Conservation (phyloP, 2,797 vertebrate genomes). For the Phrynocephalus vlangalii region DNA sequence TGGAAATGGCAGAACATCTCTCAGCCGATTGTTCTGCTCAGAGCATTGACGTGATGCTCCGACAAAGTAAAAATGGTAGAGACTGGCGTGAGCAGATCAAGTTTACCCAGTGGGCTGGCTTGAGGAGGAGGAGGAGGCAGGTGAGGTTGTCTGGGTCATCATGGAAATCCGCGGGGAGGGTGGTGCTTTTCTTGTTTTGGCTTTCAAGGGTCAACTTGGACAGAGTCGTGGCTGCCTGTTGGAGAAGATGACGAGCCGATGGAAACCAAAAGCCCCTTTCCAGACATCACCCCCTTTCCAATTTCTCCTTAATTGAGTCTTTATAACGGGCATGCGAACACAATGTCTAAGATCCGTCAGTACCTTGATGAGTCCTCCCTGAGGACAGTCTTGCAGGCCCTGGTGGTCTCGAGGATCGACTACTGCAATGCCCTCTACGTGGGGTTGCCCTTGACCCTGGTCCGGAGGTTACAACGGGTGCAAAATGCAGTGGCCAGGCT, state of each 20-base stretch:
- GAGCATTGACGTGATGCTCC: neutral
- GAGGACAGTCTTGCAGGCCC: too few species aligned
- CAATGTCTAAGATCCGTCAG: too few species aligned
- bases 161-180: constrained; percentile 89
- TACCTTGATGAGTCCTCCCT: too few species aligned
- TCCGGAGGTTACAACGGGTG: too few species aligned
- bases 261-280: neutral
- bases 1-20: neutral
- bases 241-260: neutral
- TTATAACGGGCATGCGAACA: too few species aligned
- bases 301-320: neutral
- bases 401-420: too few species aligned
- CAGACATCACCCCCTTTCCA: too few species aligned
- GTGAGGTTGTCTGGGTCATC: constrained; percentile 83
- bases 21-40: too few species aligned
- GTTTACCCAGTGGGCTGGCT: constrained; percentile 85
- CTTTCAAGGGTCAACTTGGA: constrained; percentile 84
- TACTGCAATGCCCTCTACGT: too few species aligned
- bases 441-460: too few species aligned
- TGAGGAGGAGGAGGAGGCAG: constrained; percentile 87
- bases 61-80: neutral
- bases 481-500: too few species aligned
- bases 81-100: neutral
- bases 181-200: constrained; percentile 83
- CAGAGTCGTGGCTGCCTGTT: constrained; percentile 85